phyloP scores from a whole-genome alignment of 2,797 vertebrate genomes.

The Oophaga sylvatica region DNA sequence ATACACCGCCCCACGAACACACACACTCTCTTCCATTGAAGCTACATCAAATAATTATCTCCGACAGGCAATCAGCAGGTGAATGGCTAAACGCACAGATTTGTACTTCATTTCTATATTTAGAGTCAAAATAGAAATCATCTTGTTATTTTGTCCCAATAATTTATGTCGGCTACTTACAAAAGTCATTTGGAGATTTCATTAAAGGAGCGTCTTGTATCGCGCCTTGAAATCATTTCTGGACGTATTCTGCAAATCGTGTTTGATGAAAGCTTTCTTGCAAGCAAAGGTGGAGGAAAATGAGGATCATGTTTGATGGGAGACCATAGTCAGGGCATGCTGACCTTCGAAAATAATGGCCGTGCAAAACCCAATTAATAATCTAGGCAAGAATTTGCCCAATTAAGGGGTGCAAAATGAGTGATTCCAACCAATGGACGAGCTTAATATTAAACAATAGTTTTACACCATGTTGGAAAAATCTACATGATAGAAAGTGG shows the following conservation, averaged over 20 bases:
- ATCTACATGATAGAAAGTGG: too few species aligned
- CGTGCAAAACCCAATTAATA: too few species aligned
- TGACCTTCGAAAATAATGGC: too few species aligned
- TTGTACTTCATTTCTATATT: not conserved
- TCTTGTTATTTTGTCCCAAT: not conserved
- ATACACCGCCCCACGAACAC: not conserved
- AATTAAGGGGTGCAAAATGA: too few species aligned
- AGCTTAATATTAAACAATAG: too few species aligned
- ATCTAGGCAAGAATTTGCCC: too few species aligned
- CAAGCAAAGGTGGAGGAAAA: too few species aligned
- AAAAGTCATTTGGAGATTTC: not conserved
- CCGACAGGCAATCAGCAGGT: not conserved
- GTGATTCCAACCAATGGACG: too few species aligned
- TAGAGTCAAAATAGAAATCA: not conserved
- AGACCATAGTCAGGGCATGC: too few species aligned
- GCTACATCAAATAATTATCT: not conserved
- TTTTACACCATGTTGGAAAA: too few species aligned
- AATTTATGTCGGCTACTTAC: not conserved
- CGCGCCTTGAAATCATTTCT: not conserved
- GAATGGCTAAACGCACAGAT: not conserved
- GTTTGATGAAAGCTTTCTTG: too few species aligned
- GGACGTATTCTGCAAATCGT: not conserved
- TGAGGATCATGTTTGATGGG: too few species aligned
- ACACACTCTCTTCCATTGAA: not conserved
- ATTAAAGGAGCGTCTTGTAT: not conserved